Evolutionary conservation across 37 sponge, comb jelly and placozoan species (phyloP).

Genomic region (Aplysina aerophoba): DNA sequence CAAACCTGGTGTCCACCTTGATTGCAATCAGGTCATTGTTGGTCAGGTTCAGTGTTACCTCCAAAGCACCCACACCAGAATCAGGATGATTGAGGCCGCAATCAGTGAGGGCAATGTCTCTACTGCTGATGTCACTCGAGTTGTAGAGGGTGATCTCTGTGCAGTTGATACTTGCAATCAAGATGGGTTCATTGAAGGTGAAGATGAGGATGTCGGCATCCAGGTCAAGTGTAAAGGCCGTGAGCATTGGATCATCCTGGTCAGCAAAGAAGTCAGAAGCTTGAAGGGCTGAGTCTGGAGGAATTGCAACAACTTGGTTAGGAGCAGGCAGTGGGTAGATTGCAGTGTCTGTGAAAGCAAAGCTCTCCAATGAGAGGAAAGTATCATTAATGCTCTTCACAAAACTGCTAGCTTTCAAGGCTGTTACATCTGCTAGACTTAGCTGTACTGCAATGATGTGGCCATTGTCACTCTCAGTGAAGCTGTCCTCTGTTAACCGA

Average conservation of each 20-base stretch:
- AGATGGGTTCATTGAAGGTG: conserved; percentile 88
- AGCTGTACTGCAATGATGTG: conserved; percentile 57
- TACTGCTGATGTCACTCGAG: neutral
- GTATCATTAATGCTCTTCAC: conserved; percentile 76
- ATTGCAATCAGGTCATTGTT: conserved; percentile 54
- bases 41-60: conserved; percentile 64
- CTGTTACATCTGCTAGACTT: conserved; percentile 51
- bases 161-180: conserved; percentile 55
- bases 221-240: conserved; percentile 73
- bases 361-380: conserved; percentile 54
- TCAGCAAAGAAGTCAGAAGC: conserved; percentile 55
- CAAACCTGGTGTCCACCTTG: conserved; percentile 69
- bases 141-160: conserved; percentile 63
- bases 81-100: conserved; percentile 47
- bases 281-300: conserved; percentile 44
- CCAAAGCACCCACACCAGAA: conserved; percentile 35
- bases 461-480: conserved; percentile 54
- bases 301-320: conserved; percentile 61
- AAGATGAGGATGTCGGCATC: conserved; percentile 72
- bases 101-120: conserved; percentile 57
- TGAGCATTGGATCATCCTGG: conserved; percentile 53
- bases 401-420: conserved; percentile 78
- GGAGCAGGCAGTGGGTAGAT: conserved; percentile 51
- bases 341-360: conserved; percentile 83
- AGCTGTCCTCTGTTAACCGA: conserved; percentile 51